Evolutionary conservation across 2,888 invertebrate genomes (phyloP).

Genomic region (Oeneis ivallda): DNA sequence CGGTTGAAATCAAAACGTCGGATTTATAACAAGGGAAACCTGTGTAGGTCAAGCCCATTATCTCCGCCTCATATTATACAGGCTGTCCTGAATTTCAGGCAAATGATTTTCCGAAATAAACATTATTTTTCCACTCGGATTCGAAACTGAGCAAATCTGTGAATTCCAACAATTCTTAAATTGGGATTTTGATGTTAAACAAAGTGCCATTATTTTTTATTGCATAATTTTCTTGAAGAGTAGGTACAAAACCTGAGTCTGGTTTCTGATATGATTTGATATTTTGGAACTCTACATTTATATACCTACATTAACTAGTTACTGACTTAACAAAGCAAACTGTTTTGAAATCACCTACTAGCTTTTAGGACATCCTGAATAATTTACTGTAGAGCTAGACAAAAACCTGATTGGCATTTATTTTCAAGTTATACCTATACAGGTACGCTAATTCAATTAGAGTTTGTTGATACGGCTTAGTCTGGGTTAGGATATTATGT

Average conservation of each 20-base stretch:
- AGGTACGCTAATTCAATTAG: conserved; percentile 21
- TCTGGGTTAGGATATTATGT: background rate
- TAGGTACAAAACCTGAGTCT: too few relatives aligned
- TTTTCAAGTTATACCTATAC: conserved; percentile 12
- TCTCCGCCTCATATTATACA: conserved; percentile 46
- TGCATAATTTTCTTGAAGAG: too few relatives aligned
- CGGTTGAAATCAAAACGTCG: conserved; percentile 77
- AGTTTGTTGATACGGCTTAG: conserved; percentile 6
- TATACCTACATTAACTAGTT: background rate
- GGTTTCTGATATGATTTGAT: too few relatives aligned
- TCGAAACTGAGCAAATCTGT: background rate
- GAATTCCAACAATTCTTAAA: too few relatives aligned
- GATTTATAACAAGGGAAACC: conserved; percentile 79
- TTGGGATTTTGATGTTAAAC: background rate
- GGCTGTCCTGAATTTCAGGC: conserved; percentile 5
- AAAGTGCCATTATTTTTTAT: too few relatives aligned
- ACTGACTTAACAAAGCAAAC: background rate
- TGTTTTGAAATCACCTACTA: background rate
- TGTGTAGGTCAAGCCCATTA: conserved; percentile 79
- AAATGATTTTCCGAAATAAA: background rate
- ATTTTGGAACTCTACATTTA: too few relatives aligned
- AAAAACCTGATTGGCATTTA: background rate
- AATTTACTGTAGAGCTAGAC: background rate
- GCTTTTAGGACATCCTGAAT: conserved; percentile 10
- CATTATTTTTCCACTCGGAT: background rate